Conservation (phyloP, 2,888 invertebrate genomes). For the Melipona bicolor region DNA sequence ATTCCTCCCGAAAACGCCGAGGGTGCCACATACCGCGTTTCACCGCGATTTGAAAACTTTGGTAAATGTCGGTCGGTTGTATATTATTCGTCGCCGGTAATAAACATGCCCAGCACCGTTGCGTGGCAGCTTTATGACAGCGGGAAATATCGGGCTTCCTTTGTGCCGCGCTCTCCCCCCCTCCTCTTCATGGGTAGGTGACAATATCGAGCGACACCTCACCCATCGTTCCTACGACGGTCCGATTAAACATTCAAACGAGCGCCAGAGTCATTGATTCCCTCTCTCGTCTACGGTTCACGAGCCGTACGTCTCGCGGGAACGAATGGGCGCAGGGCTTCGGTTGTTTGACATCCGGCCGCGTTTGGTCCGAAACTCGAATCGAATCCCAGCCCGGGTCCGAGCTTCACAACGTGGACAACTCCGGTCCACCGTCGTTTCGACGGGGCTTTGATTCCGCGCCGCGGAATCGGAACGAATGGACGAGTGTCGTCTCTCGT, state of each 20-base stretch:
- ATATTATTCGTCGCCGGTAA: slow-evolving; percentile 40
- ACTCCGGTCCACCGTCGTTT: background rate
- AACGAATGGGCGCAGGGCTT: slow-evolving; percentile 1
- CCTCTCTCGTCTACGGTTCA: background rate
- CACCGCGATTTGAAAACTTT: slow-evolving; percentile 47
- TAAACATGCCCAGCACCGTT: slow-evolving; percentile 59
- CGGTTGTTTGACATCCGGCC: slow-evolving; percentile 26
- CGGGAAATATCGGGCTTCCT: slow-evolving; percentile 49
- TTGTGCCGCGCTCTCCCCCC: slow-evolving; percentile 12
- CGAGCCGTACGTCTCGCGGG: slow-evolving; percentile 14
- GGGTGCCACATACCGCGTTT: background rate
- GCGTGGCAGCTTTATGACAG: slow-evolving; percentile 64
- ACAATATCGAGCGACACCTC: slow-evolving; percentile 21
- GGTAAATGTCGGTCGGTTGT: slow-evolving; percentile 28
- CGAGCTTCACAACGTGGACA: background rate
- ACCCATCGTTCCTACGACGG: background rate
- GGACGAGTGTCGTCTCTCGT: slow-evolving; percentile 29
- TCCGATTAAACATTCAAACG: slow-evolving; percentile 51
- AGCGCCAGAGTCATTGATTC: slow-evolving; percentile 38
- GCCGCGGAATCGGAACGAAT: slow-evolving; percentile 36
- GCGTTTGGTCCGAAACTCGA: background rate
- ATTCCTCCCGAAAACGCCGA: too few relatives aligned
- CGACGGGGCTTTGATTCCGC: slow-evolving; percentile 24
- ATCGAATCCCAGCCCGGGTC: slow-evolving; percentile 3
- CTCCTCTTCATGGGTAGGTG: background rate